A percentile compares a stretch with the other conserved stretches of the same genome.
phyloP scores from a whole-genome alignment of 2,797 vertebrate species.

The Rhinogobio ventralis region DNA sequence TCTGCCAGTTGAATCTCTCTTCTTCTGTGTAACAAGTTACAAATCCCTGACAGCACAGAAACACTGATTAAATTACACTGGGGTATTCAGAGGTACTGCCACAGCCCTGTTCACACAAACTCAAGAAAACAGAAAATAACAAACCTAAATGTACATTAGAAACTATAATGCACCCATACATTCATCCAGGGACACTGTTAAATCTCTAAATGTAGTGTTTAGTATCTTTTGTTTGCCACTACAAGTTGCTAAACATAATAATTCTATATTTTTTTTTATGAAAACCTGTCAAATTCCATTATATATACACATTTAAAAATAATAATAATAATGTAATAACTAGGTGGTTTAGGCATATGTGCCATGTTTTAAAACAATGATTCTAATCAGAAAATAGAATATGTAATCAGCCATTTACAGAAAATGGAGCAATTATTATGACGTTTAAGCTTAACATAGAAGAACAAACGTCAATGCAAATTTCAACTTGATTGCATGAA shows the following conservation, averaged over 20 bases:
- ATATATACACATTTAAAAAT: neutral
- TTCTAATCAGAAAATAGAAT: neutral
- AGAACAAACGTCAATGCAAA: neutral
- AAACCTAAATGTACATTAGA: constrained; percentile 10
- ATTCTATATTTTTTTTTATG: no score
- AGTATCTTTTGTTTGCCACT: neutral
- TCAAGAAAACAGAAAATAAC: constrained; percentile 1
- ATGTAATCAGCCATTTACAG: neutral
- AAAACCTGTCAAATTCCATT: no score
- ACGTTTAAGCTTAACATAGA: neutral
- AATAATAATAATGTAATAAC: neutral
- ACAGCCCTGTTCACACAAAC: constrained; percentile 64
- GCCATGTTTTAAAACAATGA: neutral
- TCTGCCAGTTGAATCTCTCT: constrained; percentile 68
- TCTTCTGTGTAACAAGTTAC: constrained; percentile 78
- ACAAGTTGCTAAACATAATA: neutral
- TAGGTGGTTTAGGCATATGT: neutral
- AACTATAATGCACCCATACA: neutral
- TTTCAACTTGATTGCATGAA: constrained; percentile 32
- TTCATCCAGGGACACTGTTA: neutral
- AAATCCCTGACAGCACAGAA: constrained; percentile 80
- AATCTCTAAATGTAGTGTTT: neutral
- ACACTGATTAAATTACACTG: constrained; percentile 80
- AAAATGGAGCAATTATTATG: constrained; percentile 3
- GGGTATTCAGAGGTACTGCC: constrained; percentile 77